phyloP scores from a whole-genome alignment of 2,888 invertebrate species.

The Biston betularia region DNA sequence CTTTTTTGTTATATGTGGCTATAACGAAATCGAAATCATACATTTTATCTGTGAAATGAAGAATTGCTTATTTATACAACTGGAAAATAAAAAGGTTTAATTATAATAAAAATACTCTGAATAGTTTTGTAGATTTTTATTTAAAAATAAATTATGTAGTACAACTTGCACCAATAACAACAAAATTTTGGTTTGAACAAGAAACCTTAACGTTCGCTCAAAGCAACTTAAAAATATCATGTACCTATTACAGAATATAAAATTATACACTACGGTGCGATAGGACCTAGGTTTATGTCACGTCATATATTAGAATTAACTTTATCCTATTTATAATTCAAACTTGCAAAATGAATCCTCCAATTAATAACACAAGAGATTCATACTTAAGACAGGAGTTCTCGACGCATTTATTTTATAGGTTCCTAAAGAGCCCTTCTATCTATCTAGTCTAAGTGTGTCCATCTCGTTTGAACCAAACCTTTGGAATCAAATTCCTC shows the following conservation, averaged over 20 bases:
- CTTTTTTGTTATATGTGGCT: no score
- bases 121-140: constrained; percentile 74
- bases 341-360: constrained; percentile 44
- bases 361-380: constrained; percentile 62
- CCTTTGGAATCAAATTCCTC: constrained; percentile 36
- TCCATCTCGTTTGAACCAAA: constrained; percentile 31
- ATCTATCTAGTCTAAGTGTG: not conserved
- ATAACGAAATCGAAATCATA: no score
- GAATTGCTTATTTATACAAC: no score
- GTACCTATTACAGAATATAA: constrained; percentile 58
- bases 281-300: constrained; percentile 59
- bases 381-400: constrained; percentile 48
- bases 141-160: constrained; percentile 85
- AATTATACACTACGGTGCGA: constrained; percentile 70
- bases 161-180: constrained; percentile 86
- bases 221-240: constrained; percentile 70
- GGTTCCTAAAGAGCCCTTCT: not conserved
- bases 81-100: constrained; percentile 22
- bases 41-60: no score
- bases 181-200: constrained; percentile 84
- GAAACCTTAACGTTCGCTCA: constrained; percentile 78
- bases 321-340: constrained; percentile 44
- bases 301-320: constrained; percentile 45
- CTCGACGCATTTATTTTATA: not conserved
- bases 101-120: constrained; percentile 37